A percentile compares a stretch with the other conserved stretches of the same genome.
Evolutionary conservation across 2,113 vertebrate genomes (phyloP).

Genomic region (Mormyrus lacerda): DNA sequence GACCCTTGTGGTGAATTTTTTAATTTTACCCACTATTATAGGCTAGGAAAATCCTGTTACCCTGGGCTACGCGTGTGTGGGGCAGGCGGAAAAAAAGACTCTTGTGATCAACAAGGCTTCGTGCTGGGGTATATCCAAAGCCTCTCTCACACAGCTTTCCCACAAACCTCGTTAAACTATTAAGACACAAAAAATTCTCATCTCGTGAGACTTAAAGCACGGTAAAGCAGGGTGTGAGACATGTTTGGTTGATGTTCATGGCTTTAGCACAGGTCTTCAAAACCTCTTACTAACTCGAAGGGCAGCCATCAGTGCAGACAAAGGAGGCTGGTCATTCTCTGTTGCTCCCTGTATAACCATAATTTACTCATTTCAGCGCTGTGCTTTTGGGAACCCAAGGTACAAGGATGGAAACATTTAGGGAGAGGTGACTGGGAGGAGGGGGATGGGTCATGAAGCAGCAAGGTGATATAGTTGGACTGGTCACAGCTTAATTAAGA

Average conservation of each 20-base stretch:
- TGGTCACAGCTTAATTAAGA: conserved; percentile 17
- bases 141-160: not conserved
- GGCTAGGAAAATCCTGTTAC: not conserved
- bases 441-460: not conserved
- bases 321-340: not conserved
- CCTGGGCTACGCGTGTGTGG: not conserved
- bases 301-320: not conserved
- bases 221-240: not conserved
- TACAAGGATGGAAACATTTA: not conserved
- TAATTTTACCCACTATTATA: not conserved
- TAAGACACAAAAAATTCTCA: not conserved
- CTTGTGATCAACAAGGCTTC: not conserved
- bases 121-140: not conserved
- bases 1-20: not conserved
- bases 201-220: not conserved
- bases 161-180: not conserved
- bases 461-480: not conserved
- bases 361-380: not conserved
- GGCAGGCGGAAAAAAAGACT: no score
- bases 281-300: not conserved
- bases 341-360: not conserved
- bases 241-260: not conserved
- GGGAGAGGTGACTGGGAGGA: not conserved
- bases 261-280: not conserved
- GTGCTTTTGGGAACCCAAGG: not conserved